Percentiles rank a stretch among this genome's conserved stretches.
Evolutionary conservation across 2,888 invertebrate genomes (phyloP).

Genomic region (Gisinianus flammeolus): DNA sequence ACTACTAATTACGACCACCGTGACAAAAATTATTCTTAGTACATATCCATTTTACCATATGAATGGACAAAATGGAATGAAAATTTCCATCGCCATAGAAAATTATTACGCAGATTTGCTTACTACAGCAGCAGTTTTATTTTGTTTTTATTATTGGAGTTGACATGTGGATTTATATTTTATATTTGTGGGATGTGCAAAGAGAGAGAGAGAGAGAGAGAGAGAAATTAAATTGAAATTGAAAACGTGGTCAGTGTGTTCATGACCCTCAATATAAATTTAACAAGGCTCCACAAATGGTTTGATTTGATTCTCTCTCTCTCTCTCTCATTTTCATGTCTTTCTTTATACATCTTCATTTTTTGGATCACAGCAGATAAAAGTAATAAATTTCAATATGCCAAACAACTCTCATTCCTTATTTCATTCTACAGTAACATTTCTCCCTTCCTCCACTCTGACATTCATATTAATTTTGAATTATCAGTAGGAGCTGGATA

Average conservation of each 20-base stretch:
- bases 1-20: neutral
- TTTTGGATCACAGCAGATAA: neutral
- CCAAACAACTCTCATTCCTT: neutral
- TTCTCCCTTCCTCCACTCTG: neutral
- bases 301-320: neutral
- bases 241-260: neutral
- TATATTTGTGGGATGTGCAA: too few relatives aligned
- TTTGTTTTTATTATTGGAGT: too few relatives aligned
- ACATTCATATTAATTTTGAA: too few relatives aligned
- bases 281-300: neutral
- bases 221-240: too few relatives aligned
- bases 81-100: too few relatives aligned
- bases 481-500: too few relatives aligned
- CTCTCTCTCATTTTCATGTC: neutral
- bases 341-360: neutral
- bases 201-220: too few relatives aligned
- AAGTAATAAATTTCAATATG: neutral
- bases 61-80: too few relatives aligned
- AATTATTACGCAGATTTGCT: too few relatives aligned
- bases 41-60: too few relatives aligned
- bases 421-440: neutral
- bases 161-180: too few relatives aligned
- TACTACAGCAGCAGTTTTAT: too few relatives aligned
- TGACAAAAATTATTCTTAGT: neutral
- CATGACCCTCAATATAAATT: neutral